Percentiles rank a stretch among this genome's conserved stretches.
phyloP scores from a whole-genome alignment of 2,888 invertebrate species.

The Corythucha ciliata region DNA sequence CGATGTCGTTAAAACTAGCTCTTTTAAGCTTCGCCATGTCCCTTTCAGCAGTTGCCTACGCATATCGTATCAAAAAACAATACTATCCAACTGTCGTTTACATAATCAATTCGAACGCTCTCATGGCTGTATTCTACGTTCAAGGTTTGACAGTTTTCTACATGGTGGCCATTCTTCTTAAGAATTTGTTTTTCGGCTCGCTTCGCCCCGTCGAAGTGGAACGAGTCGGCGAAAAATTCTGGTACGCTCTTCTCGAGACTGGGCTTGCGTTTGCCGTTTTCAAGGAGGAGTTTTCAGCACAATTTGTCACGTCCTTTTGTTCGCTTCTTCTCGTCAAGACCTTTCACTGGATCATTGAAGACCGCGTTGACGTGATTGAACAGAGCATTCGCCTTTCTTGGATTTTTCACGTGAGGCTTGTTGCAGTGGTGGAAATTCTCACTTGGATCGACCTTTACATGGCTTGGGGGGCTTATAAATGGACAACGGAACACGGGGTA shows the following conservation, averaged over 20 bases:
- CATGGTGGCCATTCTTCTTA: constrained; percentile 58
- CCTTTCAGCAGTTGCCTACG: no score
- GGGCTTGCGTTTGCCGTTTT: constrained; percentile 98
- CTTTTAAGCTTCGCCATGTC: no score
- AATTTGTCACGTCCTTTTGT: constrained; percentile 95
- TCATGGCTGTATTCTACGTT: no score
- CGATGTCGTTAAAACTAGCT: no score
- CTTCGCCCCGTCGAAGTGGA: constrained; percentile 92
- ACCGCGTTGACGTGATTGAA: constrained; percentile 99
- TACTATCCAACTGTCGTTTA: no score
- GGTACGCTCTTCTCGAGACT: constrained; percentile 99
- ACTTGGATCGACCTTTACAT: constrained; percentile 78
- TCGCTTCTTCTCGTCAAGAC: constrained; percentile 91
- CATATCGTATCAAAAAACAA: no score
- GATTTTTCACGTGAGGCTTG: constrained; percentile 85
- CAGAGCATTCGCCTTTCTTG: constrained; percentile 92
- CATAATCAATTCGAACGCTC: no score
- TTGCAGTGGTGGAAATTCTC: constrained; percentile 67
- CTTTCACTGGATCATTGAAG: constrained; percentile 99
- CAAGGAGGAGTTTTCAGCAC: constrained; percentile 95
- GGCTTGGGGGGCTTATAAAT: constrained; percentile 85
- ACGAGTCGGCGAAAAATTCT: constrained; percentile 85
- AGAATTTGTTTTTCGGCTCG: constrained; percentile 91
- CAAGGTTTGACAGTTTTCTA: no score
- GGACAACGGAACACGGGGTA: constrained; percentile 84